Percentiles rank a stretch among this genome's conserved stretches.
phyloP scores from a whole-genome alignment of 2,113 vertebrate species.

The Psilopogon haemacephalus region DNA sequence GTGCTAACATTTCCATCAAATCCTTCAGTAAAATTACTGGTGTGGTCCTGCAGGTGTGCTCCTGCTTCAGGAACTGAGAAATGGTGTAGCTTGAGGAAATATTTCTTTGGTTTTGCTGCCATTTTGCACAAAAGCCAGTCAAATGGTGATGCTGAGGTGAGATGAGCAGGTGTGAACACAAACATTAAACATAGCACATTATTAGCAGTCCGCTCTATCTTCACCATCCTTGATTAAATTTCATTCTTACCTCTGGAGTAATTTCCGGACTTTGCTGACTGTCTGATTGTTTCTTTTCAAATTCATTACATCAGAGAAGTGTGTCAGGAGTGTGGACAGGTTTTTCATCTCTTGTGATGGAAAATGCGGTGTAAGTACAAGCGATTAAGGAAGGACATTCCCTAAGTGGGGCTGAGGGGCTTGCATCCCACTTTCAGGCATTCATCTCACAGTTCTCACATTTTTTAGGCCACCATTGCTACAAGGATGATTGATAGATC shows the following conservation, averaged over 20 bases:
- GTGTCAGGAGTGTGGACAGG: background rate
- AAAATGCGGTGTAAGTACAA: background rate
- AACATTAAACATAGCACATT: background rate
- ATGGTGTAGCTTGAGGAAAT: background rate
- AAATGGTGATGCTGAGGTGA: background rate
- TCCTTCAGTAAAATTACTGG: background rate
- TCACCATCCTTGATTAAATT: background rate
- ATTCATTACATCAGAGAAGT: background rate
- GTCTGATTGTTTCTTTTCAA: background rate
- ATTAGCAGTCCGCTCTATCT: background rate
- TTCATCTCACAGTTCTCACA: background rate
- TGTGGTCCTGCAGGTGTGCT: no score
- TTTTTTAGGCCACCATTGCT: background rate
- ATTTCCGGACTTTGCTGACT: background rate
- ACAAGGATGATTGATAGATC: background rate
- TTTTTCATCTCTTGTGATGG: slow-evolving; percentile 17
- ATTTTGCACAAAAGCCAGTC: background rate
- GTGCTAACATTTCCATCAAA: background rate
- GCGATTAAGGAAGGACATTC: background rate
- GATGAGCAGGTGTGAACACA: background rate
- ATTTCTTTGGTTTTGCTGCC: background rate
- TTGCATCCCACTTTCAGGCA: background rate
- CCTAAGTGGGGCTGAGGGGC: background rate
- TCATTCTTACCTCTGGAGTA: background rate
- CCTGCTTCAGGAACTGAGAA: background rate